phyloP scores from a whole-genome alignment of 2,888 invertebrate species.

The Ormyrus labotus region DNA sequence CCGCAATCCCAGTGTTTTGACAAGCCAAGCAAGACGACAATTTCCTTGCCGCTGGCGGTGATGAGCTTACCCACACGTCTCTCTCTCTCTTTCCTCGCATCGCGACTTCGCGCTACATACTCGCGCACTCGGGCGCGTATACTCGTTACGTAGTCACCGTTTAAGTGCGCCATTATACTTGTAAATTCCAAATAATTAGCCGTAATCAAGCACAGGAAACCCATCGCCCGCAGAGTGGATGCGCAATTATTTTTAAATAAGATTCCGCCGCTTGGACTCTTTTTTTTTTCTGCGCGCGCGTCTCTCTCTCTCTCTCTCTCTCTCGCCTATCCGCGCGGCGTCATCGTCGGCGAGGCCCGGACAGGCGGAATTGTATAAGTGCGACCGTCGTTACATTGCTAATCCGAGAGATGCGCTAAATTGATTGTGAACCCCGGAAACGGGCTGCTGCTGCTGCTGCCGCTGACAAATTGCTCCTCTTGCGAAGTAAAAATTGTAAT shows the following conservation, averaged over 20 bases:
- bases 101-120: slow-evolving; percentile 5
- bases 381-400: slow-evolving; percentile 69
- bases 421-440: slow-evolving; percentile 67
- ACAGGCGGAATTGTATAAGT: background rate
- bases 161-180: slow-evolving; percentile 74
- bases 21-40: slow-evolving; percentile 59
- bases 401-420: slow-evolving; percentile 67
- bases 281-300: slow-evolving; percentile 46
- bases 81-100: slow-evolving; percentile 16
- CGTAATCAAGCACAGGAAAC: slow-evolving; percentile 75
- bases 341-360: background rate
- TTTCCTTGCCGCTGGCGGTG: slow-evolving; percentile 51
- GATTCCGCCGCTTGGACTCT: slow-evolving; percentile 67
- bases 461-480: too few species aligned
- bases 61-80: slow-evolving; percentile 13
- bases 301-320: too few species aligned
- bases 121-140: slow-evolving; percentile 38
- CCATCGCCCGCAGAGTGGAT: slow-evolving; percentile 61
- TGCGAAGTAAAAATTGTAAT: too few species aligned
- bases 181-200: slow-evolving; percentile 75
- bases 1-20: slow-evolving; percentile 51
- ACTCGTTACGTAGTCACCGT: slow-evolving; percentile 71
- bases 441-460: too few species aligned
- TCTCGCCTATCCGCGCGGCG: background rate
- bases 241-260: slow-evolving; percentile 75